phyloP scores from a whole-genome alignment of 64 coral and sea anemone species.

The Montipora sp. region DNA sequence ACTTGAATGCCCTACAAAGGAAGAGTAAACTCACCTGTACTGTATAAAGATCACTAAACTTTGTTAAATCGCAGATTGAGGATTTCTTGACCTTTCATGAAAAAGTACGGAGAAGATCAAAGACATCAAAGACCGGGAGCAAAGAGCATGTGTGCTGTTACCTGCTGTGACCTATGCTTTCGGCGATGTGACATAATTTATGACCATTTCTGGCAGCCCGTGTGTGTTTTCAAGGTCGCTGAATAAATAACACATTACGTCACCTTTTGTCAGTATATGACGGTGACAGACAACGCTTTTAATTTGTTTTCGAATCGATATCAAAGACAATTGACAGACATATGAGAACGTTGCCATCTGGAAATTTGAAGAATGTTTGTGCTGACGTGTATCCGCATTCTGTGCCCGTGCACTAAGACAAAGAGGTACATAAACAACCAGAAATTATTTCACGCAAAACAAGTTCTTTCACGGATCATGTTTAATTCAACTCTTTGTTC shows the following conservation, averaged over 20 bases:
- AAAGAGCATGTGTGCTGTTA: not conserved
- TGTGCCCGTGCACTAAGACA: not conserved
- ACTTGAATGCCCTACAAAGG: constrained; percentile 2
- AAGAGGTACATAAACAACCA: no score
- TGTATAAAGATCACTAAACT: constrained; percentile 5
- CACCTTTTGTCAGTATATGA: no score
- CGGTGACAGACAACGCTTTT: no score
- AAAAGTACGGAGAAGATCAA: not conserved
- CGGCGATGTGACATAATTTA: not conserved
- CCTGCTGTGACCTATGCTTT: not conserved
- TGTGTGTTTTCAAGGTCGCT: not conserved
- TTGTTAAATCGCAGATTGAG: not conserved
- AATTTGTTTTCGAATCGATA: no score
- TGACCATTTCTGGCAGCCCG: not conserved
- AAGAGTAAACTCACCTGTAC: not conserved
- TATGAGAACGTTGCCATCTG: constrained; percentile 3
- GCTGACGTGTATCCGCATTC: not conserved
- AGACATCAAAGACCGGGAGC: not conserved
- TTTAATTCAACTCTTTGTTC: no score
- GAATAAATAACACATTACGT: no score
- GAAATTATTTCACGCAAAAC: no score
- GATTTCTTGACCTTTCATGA: not conserved
- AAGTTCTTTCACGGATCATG: no score
- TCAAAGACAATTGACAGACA: not conserved
- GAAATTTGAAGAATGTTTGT: constrained; percentile 1